Evolutionary conservation across 2,888 invertebrate species (phyloP).

Genomic region (Spatulosminthurus flaviceps): DNA sequence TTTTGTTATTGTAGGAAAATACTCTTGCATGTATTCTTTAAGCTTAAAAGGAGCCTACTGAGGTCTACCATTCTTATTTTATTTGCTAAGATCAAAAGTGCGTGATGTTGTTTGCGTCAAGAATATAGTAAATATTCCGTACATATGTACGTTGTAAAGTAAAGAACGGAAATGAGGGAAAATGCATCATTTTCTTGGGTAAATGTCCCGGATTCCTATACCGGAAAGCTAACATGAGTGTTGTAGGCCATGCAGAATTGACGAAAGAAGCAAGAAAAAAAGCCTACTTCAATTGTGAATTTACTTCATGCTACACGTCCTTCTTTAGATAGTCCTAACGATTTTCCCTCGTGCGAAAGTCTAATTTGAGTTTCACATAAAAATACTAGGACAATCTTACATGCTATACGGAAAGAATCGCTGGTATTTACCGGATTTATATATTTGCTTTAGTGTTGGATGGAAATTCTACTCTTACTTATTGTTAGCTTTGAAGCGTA

Average conservation of each 20-base stretch:
- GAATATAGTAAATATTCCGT: neutral
- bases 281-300: neutral
- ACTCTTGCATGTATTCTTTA: too few species aligned
- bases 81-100: neutral
- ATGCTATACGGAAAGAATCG: too few species aligned
- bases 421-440: too few species aligned
- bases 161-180: neutral
- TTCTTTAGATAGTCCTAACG: neutral
- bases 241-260: neutral
- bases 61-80: too few species aligned
- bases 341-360: constrained; percentile 10
- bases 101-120: neutral
- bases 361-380: neutral
- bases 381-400: neutral
- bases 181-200: constrained; percentile 18
- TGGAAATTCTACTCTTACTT: too few species aligned
- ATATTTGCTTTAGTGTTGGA: too few species aligned
- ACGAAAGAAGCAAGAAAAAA: neutral
- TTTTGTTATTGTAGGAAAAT: too few species aligned
- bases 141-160: too few species aligned
- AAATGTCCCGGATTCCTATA: constrained; percentile 7
- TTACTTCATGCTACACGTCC: too few species aligned
- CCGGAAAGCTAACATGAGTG: neutral
- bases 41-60: too few species aligned
- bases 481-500: too few species aligned